phyloP scores from a whole-genome alignment of 2,797 vertebrate species.

The Sparidentex hasta region DNA sequence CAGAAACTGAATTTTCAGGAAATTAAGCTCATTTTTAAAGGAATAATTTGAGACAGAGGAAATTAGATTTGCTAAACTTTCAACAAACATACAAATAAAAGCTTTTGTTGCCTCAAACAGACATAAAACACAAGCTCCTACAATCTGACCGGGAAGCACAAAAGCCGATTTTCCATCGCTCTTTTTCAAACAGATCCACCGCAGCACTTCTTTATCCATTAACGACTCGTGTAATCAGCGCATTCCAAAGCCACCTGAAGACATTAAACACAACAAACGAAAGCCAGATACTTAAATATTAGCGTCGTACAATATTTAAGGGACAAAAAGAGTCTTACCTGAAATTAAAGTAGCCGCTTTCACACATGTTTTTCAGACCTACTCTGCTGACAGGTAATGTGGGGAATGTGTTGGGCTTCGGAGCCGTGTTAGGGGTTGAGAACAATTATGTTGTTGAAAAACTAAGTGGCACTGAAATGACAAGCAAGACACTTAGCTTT shows the following conservation, averaged over 20 bases:
- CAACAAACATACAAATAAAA: not conserved
- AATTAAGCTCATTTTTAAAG: not conserved
- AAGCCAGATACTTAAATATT: not conserved
- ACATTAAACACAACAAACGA: not conserved
- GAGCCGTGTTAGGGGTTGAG: conserved; percentile 53
- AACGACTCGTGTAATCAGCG: not conserved
- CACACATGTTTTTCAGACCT: conserved; percentile 61
- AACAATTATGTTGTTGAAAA: conserved; percentile 78
- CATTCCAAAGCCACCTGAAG: not conserved
- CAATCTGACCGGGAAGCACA: not conserved
- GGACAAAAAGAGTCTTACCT: conserved; percentile 67
- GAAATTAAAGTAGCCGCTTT: conserved; percentile 59
- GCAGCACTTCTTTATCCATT: not conserved
- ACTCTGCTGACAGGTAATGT: conserved; percentile 44
- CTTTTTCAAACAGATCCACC: not conserved
- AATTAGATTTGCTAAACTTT: not conserved
- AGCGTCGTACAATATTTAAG: not conserved
- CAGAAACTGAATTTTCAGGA: not conserved
- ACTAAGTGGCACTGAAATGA: conserved; percentile 72
- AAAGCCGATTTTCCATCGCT: not conserved
- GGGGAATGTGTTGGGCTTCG: conserved; percentile 61
- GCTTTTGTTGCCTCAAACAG: not conserved
- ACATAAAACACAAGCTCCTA: not conserved
- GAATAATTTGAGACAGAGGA: not conserved
- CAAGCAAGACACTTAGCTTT: conserved; percentile 55